These are phyloP conservation scores for Fabriciana adippe DNA, from an alignment of 2,888 invertebrate genomes.

Conservation along the genomic window DNA sequence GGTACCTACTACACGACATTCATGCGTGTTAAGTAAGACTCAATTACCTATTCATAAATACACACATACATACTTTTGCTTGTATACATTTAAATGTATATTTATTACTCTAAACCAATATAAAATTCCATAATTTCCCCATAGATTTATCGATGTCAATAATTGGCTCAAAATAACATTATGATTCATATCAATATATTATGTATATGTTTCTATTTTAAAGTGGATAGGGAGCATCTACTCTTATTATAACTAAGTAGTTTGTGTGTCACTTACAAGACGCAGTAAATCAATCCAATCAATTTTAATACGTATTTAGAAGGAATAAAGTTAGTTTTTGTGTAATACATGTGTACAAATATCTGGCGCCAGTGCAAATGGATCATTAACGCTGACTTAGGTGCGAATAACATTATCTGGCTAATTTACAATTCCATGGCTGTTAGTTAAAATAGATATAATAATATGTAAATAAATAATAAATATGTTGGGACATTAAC, in stretches of 20 bases:
- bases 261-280: not conserved
- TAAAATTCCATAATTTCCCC: no score
- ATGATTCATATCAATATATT: not conserved
- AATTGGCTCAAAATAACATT: not conserved
- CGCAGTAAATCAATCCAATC: not conserved
- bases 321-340: constrained; percentile 1
- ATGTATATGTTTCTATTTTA: constrained; percentile 1
- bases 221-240: not conserved
- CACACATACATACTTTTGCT: no score
- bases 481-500: no score
- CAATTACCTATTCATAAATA: no score
- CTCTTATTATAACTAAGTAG: not conserved
- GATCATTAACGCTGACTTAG: constrained; percentile 23
- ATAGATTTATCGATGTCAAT: not conserved
- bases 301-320: not conserved
- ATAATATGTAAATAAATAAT: no score
- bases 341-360: not conserved
- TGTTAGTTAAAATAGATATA: no score
- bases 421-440: constrained; percentile 17
- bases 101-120: no score
- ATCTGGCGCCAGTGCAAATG: constrained; percentile 26
- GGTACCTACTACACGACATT: no score
- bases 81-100: no score
- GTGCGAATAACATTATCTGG: constrained; percentile 26
- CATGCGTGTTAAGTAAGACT: no score